Percentiles rank a stretch among this genome's conserved stretches.
phyloP scores from a whole-genome alignment of 2,113 vertebrate species.

The Isurus oxyrinchus region DNA sequence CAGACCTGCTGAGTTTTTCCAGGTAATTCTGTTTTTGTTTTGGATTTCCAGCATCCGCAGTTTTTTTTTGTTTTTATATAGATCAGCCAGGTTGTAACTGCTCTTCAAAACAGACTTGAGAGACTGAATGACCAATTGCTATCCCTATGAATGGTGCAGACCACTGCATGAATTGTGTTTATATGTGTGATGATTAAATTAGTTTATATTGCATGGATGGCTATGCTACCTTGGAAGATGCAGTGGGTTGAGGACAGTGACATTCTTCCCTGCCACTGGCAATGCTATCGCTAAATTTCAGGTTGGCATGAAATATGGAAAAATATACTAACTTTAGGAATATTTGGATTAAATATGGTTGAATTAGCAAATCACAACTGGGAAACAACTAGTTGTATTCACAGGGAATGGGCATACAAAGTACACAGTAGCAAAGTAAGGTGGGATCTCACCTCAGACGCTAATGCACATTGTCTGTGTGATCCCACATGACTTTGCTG shows the following conservation, averaged over 20 bases:
- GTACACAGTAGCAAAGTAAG: too few relatives aligned
- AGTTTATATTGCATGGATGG: neutral
- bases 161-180: neutral
- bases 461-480: neutral
- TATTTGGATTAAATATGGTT: too few relatives aligned
- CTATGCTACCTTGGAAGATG: neutral
- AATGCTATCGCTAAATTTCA: neutral
- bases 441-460: too few relatives aligned
- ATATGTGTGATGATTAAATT: neutral
- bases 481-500: neutral
- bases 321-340: too few relatives aligned
- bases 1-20: too few relatives aligned
- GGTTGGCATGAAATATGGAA: neutral
- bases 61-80: too few relatives aligned
- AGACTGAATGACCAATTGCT: neutral
- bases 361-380: neutral
- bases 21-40: too few relatives aligned
- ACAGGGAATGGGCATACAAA: neutral
- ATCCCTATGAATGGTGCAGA: neutral
- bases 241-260: neutral
- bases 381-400: neutral
- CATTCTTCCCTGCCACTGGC: neutral
- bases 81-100: too few relatives aligned
- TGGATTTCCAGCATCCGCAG: too few relatives aligned
- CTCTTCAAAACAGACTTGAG: neutral